These are phyloP conservation scores for Pelagia noctiluca DNA, from an alignment of 30 jellyfish, hydroid and myxozoan species.

Conservation along the genomic window DNA sequence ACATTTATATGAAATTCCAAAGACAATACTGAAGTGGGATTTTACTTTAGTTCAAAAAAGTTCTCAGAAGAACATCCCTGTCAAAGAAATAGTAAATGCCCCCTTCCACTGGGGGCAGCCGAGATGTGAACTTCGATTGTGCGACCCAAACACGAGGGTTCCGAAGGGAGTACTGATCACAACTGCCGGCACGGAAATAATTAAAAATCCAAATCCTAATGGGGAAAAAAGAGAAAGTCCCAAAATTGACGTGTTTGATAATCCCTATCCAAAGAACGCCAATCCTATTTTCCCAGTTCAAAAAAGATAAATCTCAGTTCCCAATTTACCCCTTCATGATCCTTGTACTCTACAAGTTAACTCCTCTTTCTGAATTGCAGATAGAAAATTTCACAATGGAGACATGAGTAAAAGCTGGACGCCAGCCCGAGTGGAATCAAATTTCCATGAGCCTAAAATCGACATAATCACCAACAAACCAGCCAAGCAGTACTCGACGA, in stretches of 20 bases:
- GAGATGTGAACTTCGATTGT: no score
- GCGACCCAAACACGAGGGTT: no score
- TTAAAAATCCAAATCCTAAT: not conserved
- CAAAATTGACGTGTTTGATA: no score
- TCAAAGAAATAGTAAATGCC: no score
- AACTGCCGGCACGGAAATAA: not conserved
- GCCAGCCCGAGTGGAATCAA: slow-evolving; percentile 4
- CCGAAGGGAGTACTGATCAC: no score
- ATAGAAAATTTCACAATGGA: slow-evolving; percentile 36
- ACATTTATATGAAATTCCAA: no score
- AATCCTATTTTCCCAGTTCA: not conserved
- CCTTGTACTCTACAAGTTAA: not conserved
- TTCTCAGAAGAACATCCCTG: no score
- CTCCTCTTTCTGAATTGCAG: not conserved
- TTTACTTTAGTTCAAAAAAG: no score
- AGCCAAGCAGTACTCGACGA: not conserved
- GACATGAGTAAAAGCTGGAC: slow-evolving; percentile 55
- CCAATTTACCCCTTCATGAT: no score
- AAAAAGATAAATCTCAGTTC: no score
- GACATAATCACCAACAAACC: slow-evolving; percentile 61
- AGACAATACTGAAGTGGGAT: no score
- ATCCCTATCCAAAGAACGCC: not conserved
- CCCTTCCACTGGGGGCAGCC: no score
- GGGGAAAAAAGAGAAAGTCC: not conserved
- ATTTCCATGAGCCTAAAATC: not conserved